Evolutionary conservation across 2,113 vertebrate genomes (phyloP).

Genomic region (Passer montanus): DNA sequence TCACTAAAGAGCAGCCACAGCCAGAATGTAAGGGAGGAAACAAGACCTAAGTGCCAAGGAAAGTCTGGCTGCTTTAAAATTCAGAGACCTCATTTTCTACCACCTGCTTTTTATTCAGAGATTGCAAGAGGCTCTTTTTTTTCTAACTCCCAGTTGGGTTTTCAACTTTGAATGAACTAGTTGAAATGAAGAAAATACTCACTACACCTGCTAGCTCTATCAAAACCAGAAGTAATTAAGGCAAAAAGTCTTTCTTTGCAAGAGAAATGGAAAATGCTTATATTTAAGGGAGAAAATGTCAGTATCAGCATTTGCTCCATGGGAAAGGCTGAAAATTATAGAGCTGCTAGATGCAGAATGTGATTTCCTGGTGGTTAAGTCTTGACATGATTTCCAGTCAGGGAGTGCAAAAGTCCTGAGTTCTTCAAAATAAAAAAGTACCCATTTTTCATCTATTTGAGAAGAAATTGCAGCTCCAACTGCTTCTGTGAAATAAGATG

Average conservation of each 20-base stretch:
- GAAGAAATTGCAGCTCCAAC: not conserved
- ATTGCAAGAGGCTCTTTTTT: not conserved
- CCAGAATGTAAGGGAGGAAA: not conserved
- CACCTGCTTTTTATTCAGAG: not conserved
- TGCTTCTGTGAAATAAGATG: not conserved
- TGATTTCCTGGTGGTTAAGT: not conserved
- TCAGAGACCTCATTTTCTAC: constrained; percentile 17
- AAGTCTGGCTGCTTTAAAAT: not conserved
- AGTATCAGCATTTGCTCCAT: not conserved
- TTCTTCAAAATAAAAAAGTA: not conserved
- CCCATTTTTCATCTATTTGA: not conserved
- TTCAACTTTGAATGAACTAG: constrained; percentile 26
- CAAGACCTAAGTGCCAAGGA: not conserved
- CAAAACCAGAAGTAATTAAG: constrained; percentile 33
- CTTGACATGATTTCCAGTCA: not conserved
- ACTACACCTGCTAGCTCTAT: not conserved
- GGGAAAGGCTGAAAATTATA: constrained; percentile 1
- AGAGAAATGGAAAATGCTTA: constrained; percentile 20
- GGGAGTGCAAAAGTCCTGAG: not conserved
- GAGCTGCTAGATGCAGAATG: not conserved
- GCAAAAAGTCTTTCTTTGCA: not conserved
- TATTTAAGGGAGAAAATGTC: not conserved
- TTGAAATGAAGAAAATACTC: not conserved
- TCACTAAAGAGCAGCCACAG: not conserved
- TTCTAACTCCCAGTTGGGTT: not conserved